A percentile compares a stretch with the other conserved stretches of the same genome.
Conservation (phyloP, 2,888 invertebrate species). For the Laothoe populi region DNA sequence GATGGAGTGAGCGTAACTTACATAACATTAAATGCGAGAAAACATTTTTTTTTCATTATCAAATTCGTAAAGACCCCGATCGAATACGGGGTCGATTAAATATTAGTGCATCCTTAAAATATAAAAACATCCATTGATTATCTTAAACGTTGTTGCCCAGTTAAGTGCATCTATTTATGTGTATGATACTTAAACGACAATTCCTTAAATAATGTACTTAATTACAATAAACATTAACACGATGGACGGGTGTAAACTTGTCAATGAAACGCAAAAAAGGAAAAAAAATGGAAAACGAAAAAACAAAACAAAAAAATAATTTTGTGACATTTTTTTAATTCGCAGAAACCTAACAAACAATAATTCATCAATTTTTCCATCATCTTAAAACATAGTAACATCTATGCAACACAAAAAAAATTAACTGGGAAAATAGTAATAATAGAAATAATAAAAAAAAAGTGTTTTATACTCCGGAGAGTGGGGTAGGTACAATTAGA, state of each 20-base stretch:
- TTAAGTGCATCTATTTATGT: conserved; percentile 74
- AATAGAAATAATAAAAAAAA: conserved; percentile 76
- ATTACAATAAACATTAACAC: conserved; percentile 80
- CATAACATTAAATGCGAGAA: conserved; percentile 69
- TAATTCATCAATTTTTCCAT: conserved; percentile 79
- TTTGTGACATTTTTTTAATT: conserved; percentile 85
- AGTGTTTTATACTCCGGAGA: conserved; percentile 82
- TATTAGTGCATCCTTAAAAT: conserved; percentile 74
- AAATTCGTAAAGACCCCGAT: conserved; percentile 72
- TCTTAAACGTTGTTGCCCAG: conserved; percentile 70
- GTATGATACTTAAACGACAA: conserved; percentile 75
- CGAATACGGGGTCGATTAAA: conserved; percentile 49
- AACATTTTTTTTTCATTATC: conserved; percentile 64
- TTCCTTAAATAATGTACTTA: conserved; percentile 79
- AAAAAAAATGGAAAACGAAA: conserved; percentile 62
- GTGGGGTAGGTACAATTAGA: conserved; percentile 83
- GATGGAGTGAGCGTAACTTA: conserved; percentile 72
- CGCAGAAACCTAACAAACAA: conserved; percentile 86
- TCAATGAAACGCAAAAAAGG: conserved; percentile 61
- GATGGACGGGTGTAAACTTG: conserved; percentile 85
- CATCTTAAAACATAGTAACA: conserved; percentile 85
- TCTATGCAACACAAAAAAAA: conserved; percentile 84
- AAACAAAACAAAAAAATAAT: conserved; percentile 73
- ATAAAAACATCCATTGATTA: conserved; percentile 74
- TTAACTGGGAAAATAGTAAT: conserved; percentile 78